Evolutionary conservation across 2,888 invertebrate genomes (phyloP).

Genomic region (Acanthococcus lagerstroemiae): DNA sequence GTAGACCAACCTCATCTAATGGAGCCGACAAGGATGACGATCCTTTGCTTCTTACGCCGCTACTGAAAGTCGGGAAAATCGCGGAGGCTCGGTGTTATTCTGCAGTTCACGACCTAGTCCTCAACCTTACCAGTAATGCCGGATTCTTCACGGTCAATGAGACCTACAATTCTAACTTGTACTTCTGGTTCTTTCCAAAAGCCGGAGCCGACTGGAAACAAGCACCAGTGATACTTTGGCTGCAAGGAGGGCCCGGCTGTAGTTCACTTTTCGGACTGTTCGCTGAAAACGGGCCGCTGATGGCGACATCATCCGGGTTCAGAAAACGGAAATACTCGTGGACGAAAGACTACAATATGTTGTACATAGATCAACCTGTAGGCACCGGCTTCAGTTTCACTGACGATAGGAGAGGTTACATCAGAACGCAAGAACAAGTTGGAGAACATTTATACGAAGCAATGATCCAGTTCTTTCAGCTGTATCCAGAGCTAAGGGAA

Average conservation of each 20-base stretch:
- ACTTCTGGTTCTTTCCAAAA: slow-evolving; percentile 47
- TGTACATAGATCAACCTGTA: slow-evolving; percentile 88
- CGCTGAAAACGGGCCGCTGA: slow-evolving; percentile 70
- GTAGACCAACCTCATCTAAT: no score
- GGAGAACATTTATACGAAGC: slow-evolving; percentile 68
- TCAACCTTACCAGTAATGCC: slow-evolving; percentile 48
- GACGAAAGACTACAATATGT: slow-evolving; percentile 64
- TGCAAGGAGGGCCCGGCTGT: slow-evolving; percentile 78
- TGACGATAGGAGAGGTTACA: slow-evolving; percentile 63
- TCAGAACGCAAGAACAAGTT: slow-evolving; percentile 65
- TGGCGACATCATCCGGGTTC: slow-evolving; percentile 42
- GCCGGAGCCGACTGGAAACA: slow-evolving; percentile 39
- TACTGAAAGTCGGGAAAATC: background rate
- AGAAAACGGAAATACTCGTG: slow-evolving; percentile 58
- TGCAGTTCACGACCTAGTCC: background rate
- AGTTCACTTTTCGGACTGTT: slow-evolving; percentile 70
- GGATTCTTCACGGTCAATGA: slow-evolving; percentile 55
- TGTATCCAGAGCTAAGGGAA: slow-evolving; percentile 63
- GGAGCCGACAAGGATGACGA: slow-evolving; percentile 8
- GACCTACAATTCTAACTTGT: slow-evolving; percentile 43
- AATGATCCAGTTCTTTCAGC: slow-evolving; percentile 66
- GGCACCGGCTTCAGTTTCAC: slow-evolving; percentile 81
- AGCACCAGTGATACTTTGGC: slow-evolving; percentile 54
- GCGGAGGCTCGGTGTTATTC: background rate
- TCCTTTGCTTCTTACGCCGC: slow-evolving; percentile 10